Conservation (phyloP, 2,797 vertebrate genomes). For the Rostrhamus sociabilis region DNA sequence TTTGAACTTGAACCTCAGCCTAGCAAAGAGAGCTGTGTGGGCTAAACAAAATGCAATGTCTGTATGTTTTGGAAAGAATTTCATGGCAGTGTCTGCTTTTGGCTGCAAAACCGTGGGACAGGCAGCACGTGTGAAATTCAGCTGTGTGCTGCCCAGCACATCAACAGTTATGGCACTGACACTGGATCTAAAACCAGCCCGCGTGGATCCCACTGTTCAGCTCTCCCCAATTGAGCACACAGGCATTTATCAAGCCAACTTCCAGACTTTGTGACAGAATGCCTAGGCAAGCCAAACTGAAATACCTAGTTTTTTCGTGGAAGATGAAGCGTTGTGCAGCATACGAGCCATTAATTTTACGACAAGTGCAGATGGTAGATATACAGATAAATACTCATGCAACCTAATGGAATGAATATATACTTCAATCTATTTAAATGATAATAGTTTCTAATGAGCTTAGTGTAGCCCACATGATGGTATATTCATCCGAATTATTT, state of each 20-base stretch:
- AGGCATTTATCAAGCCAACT: neutral
- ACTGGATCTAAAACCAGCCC: neutral
- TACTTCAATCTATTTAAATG: neutral
- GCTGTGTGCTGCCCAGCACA: neutral
- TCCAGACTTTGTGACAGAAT: neutral
- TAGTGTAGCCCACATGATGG: neutral
- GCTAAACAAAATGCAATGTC: neutral
- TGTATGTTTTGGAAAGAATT: neutral
- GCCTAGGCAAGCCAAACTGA: neutral
- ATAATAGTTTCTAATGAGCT: neutral
- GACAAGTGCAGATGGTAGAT: slow-evolving; percentile 8
- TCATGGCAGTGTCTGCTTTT: neutral
- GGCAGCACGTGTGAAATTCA: neutral
- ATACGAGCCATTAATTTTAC: neutral
- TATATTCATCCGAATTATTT: neutral
- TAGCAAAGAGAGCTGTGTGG: neutral
- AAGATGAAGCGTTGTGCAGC: neutral
- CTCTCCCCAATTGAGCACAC: neutral
- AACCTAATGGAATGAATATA: neutral
- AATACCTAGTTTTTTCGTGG: neutral
- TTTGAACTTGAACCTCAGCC: neutral
- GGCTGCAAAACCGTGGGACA: neutral
- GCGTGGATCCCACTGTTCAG: too few relatives aligned
- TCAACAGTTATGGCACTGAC: neutral
- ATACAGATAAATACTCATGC: neutral